Base-by-base conservation (phyloP, 2,888 invertebrate genomes). In the Celastrina argiolus region DNA sequence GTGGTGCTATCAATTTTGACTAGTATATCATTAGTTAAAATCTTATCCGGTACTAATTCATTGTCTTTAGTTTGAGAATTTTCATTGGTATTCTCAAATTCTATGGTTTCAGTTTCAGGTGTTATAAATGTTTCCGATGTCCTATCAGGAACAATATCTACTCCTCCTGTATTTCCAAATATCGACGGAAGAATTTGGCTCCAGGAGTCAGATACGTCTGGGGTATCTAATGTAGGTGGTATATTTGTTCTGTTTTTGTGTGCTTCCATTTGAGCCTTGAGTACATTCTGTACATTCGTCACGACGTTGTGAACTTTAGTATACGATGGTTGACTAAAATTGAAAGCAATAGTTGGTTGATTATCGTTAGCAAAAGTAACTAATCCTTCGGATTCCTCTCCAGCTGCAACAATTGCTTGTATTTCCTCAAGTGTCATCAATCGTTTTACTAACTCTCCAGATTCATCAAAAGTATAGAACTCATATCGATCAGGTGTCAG, bases 391-490 rank as follows among this genome's bases (percentile, higher is more conserved):
- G 94, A 93, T 68, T 94, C 94, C 78, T 96, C 96, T 0, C 96
- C 96, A 41, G 94, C 95, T 0, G 97, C 97, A 39, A 97, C 96
- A 69, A 97, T 95, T 56, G 95, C 94, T 79, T 96, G 96, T 71
- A 97, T 97, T 85, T 97, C 96, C 76, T 95, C 93, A 74, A 96
- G 86, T 7, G 96, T 96, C 97, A 97, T 97, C 39, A 96, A 91
- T 69, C 95, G 92, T 77, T 96, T 96, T 0, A 97, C 94, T 26
- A 97, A 91, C 76, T 97, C 96, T 14, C 97, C 97, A 67, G 94
- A 94, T 76, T 96, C 96, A 76, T 97, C 95, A 76, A 97, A 96
- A 0, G 97, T 96, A 80, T 96, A 97, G 82, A 97, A 97, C 79
- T 97, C 96, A 81, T 97, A 97, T 78, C 95, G 92, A 79, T 97